Conservation (phyloP, 2,888 invertebrate species). For the Coelinius sp. region DNA sequence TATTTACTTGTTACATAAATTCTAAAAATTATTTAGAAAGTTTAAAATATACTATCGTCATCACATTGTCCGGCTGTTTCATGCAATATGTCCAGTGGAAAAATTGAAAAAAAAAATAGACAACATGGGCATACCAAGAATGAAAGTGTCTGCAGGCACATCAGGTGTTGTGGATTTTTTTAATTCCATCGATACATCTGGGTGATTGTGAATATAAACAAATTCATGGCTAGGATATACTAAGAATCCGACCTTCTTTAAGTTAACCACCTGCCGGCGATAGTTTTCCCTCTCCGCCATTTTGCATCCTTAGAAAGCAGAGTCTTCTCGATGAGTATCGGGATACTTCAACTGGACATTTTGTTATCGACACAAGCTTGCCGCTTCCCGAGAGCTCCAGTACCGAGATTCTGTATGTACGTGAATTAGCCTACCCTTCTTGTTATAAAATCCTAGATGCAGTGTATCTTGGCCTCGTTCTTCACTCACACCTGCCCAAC, state of each 20-base stretch:
- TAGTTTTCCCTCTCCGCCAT: conserved; percentile 18
- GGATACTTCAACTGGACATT: conserved; percentile 29
- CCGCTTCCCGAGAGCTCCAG: conserved; percentile 9
- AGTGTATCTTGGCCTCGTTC: conserved; percentile 38
- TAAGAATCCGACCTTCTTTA: conserved; percentile 8
- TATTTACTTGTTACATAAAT: neutral
- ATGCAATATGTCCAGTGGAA: neutral
- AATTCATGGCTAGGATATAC: neutral
- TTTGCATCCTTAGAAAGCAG: conserved; percentile 36
- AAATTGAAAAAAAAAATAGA: neutral
- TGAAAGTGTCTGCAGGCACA: neutral
- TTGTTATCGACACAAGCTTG: conserved; percentile 37
- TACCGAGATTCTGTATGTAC: conserved; percentile 8
- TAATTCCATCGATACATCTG: neutral
- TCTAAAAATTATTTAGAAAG: conserved; percentile 11
- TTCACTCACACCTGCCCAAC: conserved; percentile 40
- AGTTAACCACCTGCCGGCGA: conserved; percentile 16
- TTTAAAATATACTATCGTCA: neutral
- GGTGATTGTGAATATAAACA: neutral
- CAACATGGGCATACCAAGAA: neutral
- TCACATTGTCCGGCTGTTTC: neutral
- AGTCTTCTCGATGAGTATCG: conserved; percentile 34
- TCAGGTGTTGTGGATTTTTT: neutral
- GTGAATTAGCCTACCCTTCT: conserved; percentile 39
- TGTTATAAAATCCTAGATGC: conserved; percentile 6